Base-by-base conservation (phyloP, 1,140 invertebrate species). In the Sipha flava region DNA sequence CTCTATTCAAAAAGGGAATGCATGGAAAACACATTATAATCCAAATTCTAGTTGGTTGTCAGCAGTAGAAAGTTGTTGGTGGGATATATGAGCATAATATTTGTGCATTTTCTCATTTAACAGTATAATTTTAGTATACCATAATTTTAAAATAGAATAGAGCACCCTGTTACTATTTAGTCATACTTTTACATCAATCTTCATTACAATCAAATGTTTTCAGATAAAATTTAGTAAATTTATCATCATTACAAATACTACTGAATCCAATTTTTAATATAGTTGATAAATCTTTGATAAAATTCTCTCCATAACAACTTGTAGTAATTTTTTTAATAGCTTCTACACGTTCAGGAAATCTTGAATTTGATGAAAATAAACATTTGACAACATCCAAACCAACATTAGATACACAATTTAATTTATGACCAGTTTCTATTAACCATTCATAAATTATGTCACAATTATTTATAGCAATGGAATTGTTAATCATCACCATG, bases 381-480 rank as follows among this genome's bases (percentile, higher is more conserved):
- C 81, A 86, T 49, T 86, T 86, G 0, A 87, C 82, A 62, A 86
- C 87, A 80, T 82, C 86, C 16, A 77, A 80, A 77, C 84, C 84
- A 0, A 87, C 70, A 29, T 86, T 83, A 0, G 47, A 43, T 9
- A 70, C 37, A 1, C 68, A 34, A 34, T 47, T 45, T 12, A 81
- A 80, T 16, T 80, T 68, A 37, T 84, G 86, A 3, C 83, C 83
- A 40, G 86, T 85, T 0, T 37, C 81, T 18, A 83, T 82, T 0
- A 86, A 84, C 87, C 87, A 88, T 3, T 82, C 83, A 85, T 86
- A 88, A 0, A 86, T 86, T n/a, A 84, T 82, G 68, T 82, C 84
- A 40, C 84, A 84, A 80, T 85, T 87, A 18, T 84, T 80, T 23
- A 86, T 80, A 49, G 82, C 85, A n/a, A 83, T 84, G 0, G 83